Conservation (phyloP, 1,140 invertebrate species). For the Aphelenchoides fujianensis region DNA sequence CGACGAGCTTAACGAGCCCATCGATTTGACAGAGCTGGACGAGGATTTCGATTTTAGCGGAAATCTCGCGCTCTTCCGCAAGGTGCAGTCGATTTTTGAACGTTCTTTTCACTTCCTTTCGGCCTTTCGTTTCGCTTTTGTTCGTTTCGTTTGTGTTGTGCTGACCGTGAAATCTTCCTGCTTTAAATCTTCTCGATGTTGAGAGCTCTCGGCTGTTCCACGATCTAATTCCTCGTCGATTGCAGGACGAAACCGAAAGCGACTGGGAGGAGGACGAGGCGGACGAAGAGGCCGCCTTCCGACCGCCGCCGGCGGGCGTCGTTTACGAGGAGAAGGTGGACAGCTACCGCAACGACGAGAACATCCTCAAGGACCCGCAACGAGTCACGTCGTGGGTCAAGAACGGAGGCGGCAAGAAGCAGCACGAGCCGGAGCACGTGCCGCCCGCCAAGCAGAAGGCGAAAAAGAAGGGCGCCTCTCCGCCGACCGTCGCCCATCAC, state of each 20-base stretch:
- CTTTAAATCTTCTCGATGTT: too few relatives aligned
- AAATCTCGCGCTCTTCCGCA: slow-evolving; percentile 56
- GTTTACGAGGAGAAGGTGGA: slow-evolving; percentile 6
- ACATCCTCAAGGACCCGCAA: slow-evolving; percentile 51
- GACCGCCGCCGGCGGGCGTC: background rate
- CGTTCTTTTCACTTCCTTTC: too few relatives aligned
- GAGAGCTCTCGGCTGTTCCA: too few relatives aligned
- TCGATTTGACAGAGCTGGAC: slow-evolving; percentile 49
- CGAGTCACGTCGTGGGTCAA: slow-evolving; percentile 24
- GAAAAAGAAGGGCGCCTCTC: background rate
- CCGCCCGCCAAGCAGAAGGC: background rate
- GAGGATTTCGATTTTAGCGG: slow-evolving; percentile 55
- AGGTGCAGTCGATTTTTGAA: slow-evolving; percentile 27
- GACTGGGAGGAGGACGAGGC: slow-evolving; percentile 4
- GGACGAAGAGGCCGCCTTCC: background rate
- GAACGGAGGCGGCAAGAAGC: background rate
- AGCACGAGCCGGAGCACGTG: too few relatives aligned
- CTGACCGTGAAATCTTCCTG: too few relatives aligned
- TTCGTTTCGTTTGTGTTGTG: too few relatives aligned
- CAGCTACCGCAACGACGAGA: slow-evolving; percentile 56
- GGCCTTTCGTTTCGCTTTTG: too few relatives aligned
- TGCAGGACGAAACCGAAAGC: slow-evolving; percentile 1
- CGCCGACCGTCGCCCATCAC: background rate
- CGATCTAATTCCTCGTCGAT: too few relatives aligned
- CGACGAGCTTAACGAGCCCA: slow-evolving; percentile 35